These are phyloP conservation scores for Cantharis rufa DNA, from an alignment of 2,888 invertebrate species.

Conservation along the genomic window DNA sequence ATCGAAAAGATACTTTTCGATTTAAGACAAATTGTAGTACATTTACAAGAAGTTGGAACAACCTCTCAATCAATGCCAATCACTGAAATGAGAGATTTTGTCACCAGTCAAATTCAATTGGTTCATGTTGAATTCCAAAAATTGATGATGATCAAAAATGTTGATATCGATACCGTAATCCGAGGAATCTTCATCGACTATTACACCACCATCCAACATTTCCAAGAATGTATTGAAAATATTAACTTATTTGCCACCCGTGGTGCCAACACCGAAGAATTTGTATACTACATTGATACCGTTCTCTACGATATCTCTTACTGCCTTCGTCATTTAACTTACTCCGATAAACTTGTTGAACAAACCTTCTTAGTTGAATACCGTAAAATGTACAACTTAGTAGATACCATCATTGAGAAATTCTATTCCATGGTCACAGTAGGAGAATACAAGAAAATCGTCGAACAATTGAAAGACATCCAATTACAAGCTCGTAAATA, in stretches of 20 bases:
- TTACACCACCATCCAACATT: constrained; percentile 7
- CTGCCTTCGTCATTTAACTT: neutral
- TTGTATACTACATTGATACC: constrained; percentile 3
- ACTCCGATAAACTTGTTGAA: neutral
- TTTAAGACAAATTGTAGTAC: constrained; percentile 1
- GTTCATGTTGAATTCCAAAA: constrained; percentile 15
- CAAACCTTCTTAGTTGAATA: constrained; percentile 9
- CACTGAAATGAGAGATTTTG: neutral
- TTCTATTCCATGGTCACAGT: constrained; percentile 1
- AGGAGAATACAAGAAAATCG: constrained; percentile 4
- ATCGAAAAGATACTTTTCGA: neutral
- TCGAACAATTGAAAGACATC: constrained; percentile 10
- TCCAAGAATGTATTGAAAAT: constrained; percentile 8
- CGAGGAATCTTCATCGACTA: constrained; percentile 11
- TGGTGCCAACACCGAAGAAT: neutral
- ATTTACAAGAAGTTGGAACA: constrained; percentile 10
- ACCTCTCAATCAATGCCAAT: neutral
- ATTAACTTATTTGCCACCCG: neutral
- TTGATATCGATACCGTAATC: neutral
- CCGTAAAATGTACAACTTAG: constrained; percentile 11
- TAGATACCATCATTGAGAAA: constrained; percentile 9
- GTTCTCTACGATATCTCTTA: constrained; percentile 1
- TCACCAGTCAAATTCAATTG: constrained; percentile 12
- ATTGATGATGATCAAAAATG: neutral
- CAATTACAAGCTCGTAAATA: constrained; percentile 7